Base-by-base conservation (phyloP, 1,140 invertebrate genomes). In the Atta cephalotes region DNA sequence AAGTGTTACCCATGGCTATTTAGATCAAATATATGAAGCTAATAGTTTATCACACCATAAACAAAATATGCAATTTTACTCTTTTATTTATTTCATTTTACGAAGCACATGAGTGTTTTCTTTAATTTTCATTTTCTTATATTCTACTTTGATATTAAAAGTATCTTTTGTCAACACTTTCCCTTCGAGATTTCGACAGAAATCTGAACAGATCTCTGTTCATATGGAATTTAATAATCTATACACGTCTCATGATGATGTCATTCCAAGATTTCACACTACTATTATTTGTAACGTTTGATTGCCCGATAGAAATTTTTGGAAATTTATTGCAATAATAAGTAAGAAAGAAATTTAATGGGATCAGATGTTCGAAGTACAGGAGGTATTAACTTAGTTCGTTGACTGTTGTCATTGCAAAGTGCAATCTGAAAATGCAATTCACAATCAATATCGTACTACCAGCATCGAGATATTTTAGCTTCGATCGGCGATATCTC, bases 381-480 rank as follows among this genome's bases (percentile, higher is more conserved):
- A 53, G 3, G 1, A 63, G 7, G 6, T 56, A n/a, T 66, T 53
- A 39, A 68, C 3, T 21, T 58, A 78, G 58, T 78, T 78, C 25
- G 72, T 12, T 58, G 72, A 58, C 21, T 62, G n/a, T 49, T 28
- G 28, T 74, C 49, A 53, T 9, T 14, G 76, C 58, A 78, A 78
- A 45, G 35, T 63, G 58, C 21, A 21, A 21, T 63, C 35, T 25
- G 9, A 21, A 4, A 78, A 45, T 62, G 21, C 39, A 16, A 25
- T 39, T 39, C 56, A 39, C 56, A 39, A n/a, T 25, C n/a, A 62
- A 7, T 63, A 78, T 78, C 60, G 58, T 18, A 63, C 53, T 49
- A 25, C 35, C n/a, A 77, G 76, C 25, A 77, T 77, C 39, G 35
- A 62, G 35, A 62, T 77, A 76, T 76, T 76, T 76, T 60, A 76